Evolutionary conservation across 2,888 invertebrate genomes (phyloP), one percentile per base, ranked within the genome.

Genomic region (Alcis repandata): DNA sequence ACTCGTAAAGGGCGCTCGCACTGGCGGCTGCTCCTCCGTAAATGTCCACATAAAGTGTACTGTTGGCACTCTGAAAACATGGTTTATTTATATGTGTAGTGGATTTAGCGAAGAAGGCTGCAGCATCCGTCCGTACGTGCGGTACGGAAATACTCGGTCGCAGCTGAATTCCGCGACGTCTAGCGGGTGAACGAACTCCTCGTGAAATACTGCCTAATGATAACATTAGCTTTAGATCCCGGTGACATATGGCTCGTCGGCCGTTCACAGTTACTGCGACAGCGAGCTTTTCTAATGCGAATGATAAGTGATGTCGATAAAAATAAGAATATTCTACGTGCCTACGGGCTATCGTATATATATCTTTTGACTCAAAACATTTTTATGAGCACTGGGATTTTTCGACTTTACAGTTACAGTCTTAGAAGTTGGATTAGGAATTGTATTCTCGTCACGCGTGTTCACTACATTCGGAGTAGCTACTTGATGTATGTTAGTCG

Each of bases 91-190:
- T 90, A 87, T 83, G 79, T 86, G 67, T 86, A 78, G 87, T 87
- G 87, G 87, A 88, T 88, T 87, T 87, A 87, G 82, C 85, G 84
- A 86, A 85, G 87, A 88, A 88, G 87, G 85, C 87, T 87, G 85
- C 80, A 85, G 87, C 86, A 87, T 89, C 89, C 90, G 90, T 63
- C 74, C 74, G 27, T 27, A 27, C 74, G 52, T 48, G 46, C 73
- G 75, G 78, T 82, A 90, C 92, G 84, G 82, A 92, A 92, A 92
- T 92, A 92, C 87, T 76, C 86, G 13, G 78, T 75, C 83, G 78
- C 81, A 78, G 84, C 86, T 89, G 88, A 89, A 92, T 92, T 92
- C 92, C 92, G 89, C 91, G 91, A 89, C 92, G 92, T 91, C 92
- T 88, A 87, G 56, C 78, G 86, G 91, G 89, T 90, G 86, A 87